Evolutionary conservation across 2,797 vertebrate genomes (phyloP), one percentile per base, ranked within the genome.

Genomic region (Sebastes reedi): DNA sequence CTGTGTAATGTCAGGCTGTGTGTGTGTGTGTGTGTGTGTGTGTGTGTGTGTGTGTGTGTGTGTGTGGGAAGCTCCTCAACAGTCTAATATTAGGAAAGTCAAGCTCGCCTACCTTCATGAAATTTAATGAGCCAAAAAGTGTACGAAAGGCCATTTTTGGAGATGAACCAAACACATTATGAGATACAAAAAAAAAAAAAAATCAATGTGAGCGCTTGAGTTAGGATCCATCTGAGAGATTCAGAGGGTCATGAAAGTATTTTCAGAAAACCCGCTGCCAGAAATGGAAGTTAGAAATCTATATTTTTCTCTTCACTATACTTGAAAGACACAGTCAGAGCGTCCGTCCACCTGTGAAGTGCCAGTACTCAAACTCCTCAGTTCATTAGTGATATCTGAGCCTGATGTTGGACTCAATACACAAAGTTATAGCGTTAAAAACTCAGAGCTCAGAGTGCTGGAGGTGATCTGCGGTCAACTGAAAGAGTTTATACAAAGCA

Each of bases 61-160:
- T 59, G 64, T 8, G 76, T 82, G 78, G 59, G 69, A 77, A 67
- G 72, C 59, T 68, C 60, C 30, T 71, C 36, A n/a, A 64, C 52
- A 3, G 11, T 62, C 67, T 73, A 75, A 72, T 83, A 71, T 81
- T 56, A 79, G 64, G 5, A 66, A 86, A 68, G 7, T 72, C 13
- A 22, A 65, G 42, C 56, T 75, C 24, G 10, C 50, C 71, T 39
- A 59, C 46, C 61, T 62, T 67, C 58, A 75, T 72, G 67, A 79
- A 80, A 68, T 68, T 56, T 60, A 83, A 67, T 65, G 74, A 84
- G 66, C 56, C 27, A n/a, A 66, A 65, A 42, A 42, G 71, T 59
- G 20, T 4, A 11, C 25, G 6, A 16, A 62, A 67, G 39, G 20
- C 18, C 24, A 10, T 72, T 75, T 77, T 66, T 66, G 61, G 67